Conservation (phyloP, 2,888 invertebrate species). For the Steinernema hermaphroditum region DNA sequence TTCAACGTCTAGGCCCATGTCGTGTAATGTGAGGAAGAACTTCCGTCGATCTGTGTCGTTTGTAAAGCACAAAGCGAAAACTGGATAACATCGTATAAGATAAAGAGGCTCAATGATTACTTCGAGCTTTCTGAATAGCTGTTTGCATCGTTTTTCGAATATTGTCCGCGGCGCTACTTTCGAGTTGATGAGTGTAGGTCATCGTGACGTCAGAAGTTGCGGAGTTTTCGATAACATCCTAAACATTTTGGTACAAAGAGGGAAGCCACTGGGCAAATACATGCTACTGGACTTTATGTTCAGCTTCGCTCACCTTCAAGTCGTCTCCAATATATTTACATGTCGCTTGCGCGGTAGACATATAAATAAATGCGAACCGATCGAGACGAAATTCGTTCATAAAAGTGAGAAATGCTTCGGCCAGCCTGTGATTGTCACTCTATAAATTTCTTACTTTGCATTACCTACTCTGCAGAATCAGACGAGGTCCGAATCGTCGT, state of each 20-base stretch:
- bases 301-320: conserved; percentile 40
- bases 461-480: not conserved
- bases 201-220: not conserved
- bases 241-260: not conserved
- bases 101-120: not conserved
- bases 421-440: conserved; percentile 29
- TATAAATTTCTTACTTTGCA: too few relatives aligned
- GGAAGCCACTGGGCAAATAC: not conserved
- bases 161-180: not conserved
- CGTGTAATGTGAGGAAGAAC: conserved; percentile 21
- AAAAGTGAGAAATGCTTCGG: conserved; percentile 34
- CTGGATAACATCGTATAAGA: not conserved
- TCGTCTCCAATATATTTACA: conserved; percentile 40
- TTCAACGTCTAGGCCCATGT: conserved; percentile 17
- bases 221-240: not conserved
- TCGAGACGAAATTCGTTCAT: conserved; percentile 47
- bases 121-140: conserved; percentile 15
- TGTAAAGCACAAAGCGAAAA: conserved; percentile 22
- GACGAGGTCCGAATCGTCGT: conserved; percentile 17
- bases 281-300: too few relatives aligned
- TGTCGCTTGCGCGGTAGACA: not conserved
- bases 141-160: conserved; percentile 1
- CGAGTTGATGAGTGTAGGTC: not conserved
- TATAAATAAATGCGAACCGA: conserved; percentile 53
- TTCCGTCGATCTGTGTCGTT: conserved; percentile 6